Conservation (phyloP, 2,888 invertebrate genomes). For the Drosophila atripex region DNA sequence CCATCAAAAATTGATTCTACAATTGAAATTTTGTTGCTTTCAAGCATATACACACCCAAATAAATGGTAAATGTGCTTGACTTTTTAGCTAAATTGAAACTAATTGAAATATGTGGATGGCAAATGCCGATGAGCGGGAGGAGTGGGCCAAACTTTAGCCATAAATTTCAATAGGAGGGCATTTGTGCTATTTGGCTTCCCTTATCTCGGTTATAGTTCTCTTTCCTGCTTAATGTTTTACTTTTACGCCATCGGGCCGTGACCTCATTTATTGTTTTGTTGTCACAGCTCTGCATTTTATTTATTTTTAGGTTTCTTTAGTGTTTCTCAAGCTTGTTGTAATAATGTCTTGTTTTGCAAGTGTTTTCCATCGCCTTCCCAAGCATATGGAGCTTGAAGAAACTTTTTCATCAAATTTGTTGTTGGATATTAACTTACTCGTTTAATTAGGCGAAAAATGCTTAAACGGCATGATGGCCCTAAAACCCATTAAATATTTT, state of each 20-base stretch:
- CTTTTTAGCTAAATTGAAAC: conserved; percentile 68
- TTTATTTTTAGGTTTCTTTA: conserved; percentile 10
- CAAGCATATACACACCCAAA: neutral
- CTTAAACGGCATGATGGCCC: conserved; percentile 25
- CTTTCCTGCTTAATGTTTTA: conserved; percentile 43
- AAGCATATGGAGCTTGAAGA: neutral
- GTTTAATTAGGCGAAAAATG: conserved; percentile 52
- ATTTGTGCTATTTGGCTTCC: conserved; percentile 53
- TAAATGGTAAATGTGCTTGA: conserved; percentile 4
- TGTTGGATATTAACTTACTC: conserved; percentile 31
- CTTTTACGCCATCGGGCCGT: conserved; percentile 50
- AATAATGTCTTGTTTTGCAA: conserved; percentile 3
- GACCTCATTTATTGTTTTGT: conserved; percentile 48
- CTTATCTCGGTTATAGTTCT: conserved; percentile 32
- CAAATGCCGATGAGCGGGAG: conserved; percentile 8
- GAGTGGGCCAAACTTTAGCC: conserved; percentile 43
- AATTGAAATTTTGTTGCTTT: conserved; percentile 37
- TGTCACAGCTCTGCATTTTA: conserved; percentile 50
- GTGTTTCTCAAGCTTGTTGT: conserved; percentile 9
- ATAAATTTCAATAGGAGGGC: conserved; percentile 69
- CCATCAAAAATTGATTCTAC: conserved; percentile 66
- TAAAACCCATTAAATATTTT: conserved; percentile 60
- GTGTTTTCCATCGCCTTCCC: neutral
- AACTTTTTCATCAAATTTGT: conserved; percentile 10
- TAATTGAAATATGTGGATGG: conserved; percentile 69